These are phyloP conservation scores for Malurus melanocephalus DNA, from an alignment of 2,113 vertebrate species.

Conservation along the genomic window DNA sequence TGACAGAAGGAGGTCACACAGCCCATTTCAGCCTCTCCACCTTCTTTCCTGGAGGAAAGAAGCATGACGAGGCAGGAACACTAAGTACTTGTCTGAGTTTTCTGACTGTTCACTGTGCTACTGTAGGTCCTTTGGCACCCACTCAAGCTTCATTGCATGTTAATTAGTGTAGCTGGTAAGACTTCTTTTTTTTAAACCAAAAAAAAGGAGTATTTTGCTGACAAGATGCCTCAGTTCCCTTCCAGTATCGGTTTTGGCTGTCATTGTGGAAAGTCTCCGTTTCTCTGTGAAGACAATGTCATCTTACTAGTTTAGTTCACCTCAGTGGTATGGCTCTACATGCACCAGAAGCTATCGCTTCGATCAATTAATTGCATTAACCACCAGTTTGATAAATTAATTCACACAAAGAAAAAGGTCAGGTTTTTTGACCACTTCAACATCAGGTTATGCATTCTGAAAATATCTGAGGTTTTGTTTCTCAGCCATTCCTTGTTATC, in stretches of 20 bases:
- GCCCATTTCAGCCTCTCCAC: conserved; percentile 54
- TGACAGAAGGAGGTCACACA: conserved; percentile 64
- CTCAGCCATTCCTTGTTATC: neutral
- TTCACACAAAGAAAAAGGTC: neutral
- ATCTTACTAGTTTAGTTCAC: neutral
- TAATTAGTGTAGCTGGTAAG: conserved; percentile 29
- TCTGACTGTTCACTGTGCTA: conserved; percentile 39
- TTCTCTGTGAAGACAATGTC: neutral
- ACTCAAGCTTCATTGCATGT: conserved; percentile 22
- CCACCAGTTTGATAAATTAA: neutral
- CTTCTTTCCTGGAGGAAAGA: conserved; percentile 51
- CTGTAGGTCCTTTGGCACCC: conserved; percentile 33
- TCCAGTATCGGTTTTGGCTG: neutral
- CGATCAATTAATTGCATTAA: neutral
- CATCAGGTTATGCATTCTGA: neutral
- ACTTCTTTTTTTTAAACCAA: neutral
- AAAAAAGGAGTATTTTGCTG: conserved; percentile 1
- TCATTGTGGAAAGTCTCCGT: neutral
- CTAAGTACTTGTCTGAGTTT: conserved; percentile 64
- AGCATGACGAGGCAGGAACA: conserved; percentile 54
- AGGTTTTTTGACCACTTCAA: neutral
- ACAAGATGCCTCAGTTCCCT: neutral
- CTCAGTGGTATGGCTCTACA: neutral
- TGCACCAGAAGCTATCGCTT: neutral
- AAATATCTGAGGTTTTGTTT: neutral